Evolutionary conservation across 2,888 invertebrate genomes (phyloP).

Genomic region (Anthrax anthrax): DNA sequence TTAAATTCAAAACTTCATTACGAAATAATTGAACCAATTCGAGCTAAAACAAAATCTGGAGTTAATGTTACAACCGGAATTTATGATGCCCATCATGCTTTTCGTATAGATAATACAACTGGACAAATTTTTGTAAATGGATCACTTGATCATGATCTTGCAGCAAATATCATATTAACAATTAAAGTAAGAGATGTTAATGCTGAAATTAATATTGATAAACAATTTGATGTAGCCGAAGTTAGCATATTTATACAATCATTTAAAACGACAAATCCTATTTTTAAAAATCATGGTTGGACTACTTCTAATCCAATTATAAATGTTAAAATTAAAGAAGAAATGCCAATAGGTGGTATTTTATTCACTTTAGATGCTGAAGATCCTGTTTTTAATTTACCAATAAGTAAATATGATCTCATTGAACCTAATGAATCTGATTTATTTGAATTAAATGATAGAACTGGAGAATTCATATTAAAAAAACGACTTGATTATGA

Average conservation of each 20-base stretch:
- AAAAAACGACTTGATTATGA: constrained; percentile 67
- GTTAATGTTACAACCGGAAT: constrained; percentile 47
- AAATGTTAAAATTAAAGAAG: constrained; percentile 54
- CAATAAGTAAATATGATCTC: constrained; percentile 45
- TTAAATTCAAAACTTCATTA: constrained; percentile 52
- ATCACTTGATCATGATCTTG: constrained; percentile 54
- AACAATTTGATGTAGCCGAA: constrained; percentile 50
- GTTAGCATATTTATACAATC: constrained; percentile 66
- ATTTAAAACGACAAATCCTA: constrained; percentile 59
- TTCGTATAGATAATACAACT: constrained; percentile 51
- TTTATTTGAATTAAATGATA: constrained; percentile 44
- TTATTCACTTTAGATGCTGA: constrained; percentile 53
- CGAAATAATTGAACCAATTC: constrained; percentile 49
- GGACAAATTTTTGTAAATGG: constrained; percentile 55
- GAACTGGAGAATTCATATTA: constrained; percentile 59
- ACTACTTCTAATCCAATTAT: constrained; percentile 52
- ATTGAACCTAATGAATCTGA: constrained; percentile 39
- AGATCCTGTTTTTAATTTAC: constrained; percentile 50
- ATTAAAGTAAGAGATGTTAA: constrained; percentile 55
- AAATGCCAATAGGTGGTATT: constrained; percentile 60
- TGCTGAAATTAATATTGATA: constrained; percentile 48
- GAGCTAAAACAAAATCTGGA: constrained; percentile 61
- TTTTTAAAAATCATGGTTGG: constrained; percentile 60
- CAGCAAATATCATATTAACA: constrained; percentile 59
- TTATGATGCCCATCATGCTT: constrained; percentile 48